Conservation (phyloP, 1,140 invertebrate species). For the Bombus sibiricus region DNA sequence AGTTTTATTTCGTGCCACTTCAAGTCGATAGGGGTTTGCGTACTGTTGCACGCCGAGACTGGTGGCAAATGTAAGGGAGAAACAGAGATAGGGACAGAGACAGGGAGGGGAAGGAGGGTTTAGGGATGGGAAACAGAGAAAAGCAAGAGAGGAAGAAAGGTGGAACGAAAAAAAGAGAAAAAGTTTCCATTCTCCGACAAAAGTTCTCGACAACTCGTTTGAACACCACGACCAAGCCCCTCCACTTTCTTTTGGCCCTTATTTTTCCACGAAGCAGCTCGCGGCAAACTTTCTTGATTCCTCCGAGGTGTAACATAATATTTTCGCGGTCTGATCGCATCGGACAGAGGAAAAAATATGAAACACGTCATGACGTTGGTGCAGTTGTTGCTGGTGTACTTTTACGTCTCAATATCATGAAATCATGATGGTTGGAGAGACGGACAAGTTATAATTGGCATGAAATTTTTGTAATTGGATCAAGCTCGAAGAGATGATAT, state of each 20-base stretch:
- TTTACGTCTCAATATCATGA: neutral
- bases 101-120: neutral
- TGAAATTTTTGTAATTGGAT: neutral
- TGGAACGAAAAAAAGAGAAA: slow-evolving; percentile 28
- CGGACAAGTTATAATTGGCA: neutral
- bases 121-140: no score
- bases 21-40: slow-evolving; percentile 52
- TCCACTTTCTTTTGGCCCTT: slow-evolving; percentile 45
- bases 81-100: neutral
- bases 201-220: slow-evolving; percentile 70
- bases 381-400: neutral
- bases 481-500: neutral
- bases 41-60: neutral
- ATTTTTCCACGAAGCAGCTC: slow-evolving; percentile 50
- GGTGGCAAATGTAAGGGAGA: neutral
- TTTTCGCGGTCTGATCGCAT: slow-evolving; percentile 58
- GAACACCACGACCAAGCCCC: slow-evolving; percentile 61
- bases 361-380: neutral
- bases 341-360: neutral
- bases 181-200: slow-evolving; percentile 69
- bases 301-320: slow-evolving; percentile 64
- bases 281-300: slow-evolving; percentile 60
- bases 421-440: neutral
- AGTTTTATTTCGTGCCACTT: slow-evolving; percentile 68
- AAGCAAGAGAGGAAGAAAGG: slow-evolving; percentile 12